Conservation (phyloP, 1,140 invertebrate species). For the Mya arenaria region DNA sequence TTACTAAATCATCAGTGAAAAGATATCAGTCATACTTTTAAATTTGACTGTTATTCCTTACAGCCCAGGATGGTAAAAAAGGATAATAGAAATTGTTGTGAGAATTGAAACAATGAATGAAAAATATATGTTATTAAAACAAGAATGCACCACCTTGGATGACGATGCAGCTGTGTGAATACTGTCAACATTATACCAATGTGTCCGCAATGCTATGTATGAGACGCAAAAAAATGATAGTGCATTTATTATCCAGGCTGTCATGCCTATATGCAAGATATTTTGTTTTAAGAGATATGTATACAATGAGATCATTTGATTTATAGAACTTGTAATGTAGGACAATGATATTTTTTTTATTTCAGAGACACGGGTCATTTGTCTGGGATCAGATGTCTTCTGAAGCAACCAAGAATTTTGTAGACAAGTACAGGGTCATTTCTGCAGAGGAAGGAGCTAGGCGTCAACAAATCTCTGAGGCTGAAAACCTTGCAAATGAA, state of each 20-base stretch:
- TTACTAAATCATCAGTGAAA: not conserved
- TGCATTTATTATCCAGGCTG: too few relatives aligned
- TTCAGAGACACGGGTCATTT: constrained; percentile 75
- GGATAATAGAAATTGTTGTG: not conserved
- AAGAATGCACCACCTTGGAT: not conserved
- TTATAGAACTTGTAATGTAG: too few relatives aligned
- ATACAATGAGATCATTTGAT: too few relatives aligned
- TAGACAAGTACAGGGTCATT: constrained; percentile 59
- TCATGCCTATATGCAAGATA: too few relatives aligned
- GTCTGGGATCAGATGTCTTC: constrained; percentile 71
- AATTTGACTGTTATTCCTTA: not conserved
- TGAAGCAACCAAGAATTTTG: constrained; percentile 63
- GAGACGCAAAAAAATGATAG: too few relatives aligned
- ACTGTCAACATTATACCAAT: too few relatives aligned
- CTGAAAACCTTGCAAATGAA: constrained; percentile 25
- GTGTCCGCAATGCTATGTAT: too few relatives aligned
- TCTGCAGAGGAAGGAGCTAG: constrained; percentile 20
- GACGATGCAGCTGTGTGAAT: too few relatives aligned
- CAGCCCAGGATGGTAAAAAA: not conserved
- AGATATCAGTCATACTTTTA: not conserved
- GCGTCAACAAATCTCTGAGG: constrained; percentile 30
- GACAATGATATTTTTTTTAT: too few relatives aligned
- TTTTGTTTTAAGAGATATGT: too few relatives aligned
- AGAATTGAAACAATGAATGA: too few relatives aligned
- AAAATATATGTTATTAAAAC: not conserved